These are phyloP conservation scores for Actenoides hombroni DNA, from an alignment of 2,113 vertebrate genomes.

Conservation along the genomic window DNA sequence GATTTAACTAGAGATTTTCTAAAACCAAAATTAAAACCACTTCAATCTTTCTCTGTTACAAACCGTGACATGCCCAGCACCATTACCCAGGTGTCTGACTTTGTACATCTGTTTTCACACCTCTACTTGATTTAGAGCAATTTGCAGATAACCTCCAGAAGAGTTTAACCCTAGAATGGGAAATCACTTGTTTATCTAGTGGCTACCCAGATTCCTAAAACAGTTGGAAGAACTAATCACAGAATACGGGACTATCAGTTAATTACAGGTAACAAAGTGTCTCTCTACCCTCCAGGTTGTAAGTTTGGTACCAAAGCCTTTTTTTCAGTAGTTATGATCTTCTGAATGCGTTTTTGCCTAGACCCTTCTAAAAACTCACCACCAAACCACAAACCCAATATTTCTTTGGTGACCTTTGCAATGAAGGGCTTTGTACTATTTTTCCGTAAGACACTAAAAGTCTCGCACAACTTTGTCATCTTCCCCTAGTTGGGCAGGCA, in stretches of 20 bases:
- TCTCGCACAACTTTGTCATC: neutral
- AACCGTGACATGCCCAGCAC: neutral
- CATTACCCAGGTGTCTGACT: neutral
- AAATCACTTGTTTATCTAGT: neutral
- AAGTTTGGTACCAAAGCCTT: neutral
- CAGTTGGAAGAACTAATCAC: neutral
- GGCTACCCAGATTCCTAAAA: neutral
- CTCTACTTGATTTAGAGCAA: too few relatives aligned
- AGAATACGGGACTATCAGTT: neutral
- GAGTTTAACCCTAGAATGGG: neutral
- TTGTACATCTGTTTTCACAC: neutral
- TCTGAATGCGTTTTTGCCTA: neutral
- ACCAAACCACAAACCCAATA: neutral
- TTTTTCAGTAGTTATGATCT: neutral
- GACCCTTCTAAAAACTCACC: neutral
- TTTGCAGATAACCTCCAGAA: neutral
- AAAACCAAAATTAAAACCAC: neutral
- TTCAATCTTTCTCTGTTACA: neutral
- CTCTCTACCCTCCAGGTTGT: neutral
- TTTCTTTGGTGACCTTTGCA: neutral
- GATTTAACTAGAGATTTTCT: neutral
- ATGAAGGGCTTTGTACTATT: fast-evolving
- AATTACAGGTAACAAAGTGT: neutral
- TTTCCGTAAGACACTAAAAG: neutral
- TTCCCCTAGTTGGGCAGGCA: neutral